Conservation (phyloP, 2,888 invertebrate species). For the Petrolisthes cinctipes region DNA sequence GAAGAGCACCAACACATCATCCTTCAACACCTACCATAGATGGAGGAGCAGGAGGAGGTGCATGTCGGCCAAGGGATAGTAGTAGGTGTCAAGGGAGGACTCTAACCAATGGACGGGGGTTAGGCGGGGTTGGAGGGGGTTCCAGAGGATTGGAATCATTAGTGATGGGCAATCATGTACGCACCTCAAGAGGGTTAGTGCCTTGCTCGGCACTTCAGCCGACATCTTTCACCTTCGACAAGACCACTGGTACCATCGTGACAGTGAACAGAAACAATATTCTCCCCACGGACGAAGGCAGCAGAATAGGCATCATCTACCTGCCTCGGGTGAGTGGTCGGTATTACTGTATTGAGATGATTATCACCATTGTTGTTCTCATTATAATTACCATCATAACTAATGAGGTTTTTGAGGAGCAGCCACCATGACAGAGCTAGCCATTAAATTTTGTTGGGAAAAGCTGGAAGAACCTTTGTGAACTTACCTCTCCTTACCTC, state of each 20-base stretch:
- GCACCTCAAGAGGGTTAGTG: slow-evolving; percentile 60
- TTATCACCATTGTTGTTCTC: too few relatives aligned
- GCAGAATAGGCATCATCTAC: slow-evolving; percentile 91
- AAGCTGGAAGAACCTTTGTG: too few relatives aligned
- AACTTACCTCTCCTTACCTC: too few relatives aligned
- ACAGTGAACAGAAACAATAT: slow-evolving; percentile 72
- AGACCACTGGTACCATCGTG: neutral
- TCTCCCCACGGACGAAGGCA: slow-evolving; percentile 90
- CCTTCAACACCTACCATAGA: neutral
- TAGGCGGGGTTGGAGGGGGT: slow-evolving; percentile 23
- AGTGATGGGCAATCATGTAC: slow-evolving; percentile 53
- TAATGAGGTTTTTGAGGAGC: too few relatives aligned
- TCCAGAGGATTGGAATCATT: slow-evolving; percentile 46
- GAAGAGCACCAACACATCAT: too few relatives aligned
- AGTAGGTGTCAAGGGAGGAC: slow-evolving; percentile 2
- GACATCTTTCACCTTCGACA: slow-evolving; percentile 33
- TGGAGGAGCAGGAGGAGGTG: neutral
- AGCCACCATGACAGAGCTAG: too few relatives aligned
- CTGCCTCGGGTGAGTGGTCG: slow-evolving; percentile 75
- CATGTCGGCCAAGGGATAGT: neutral
- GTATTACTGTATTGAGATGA: too few relatives aligned
- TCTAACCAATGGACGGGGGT: slow-evolving; percentile 9
- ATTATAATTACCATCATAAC: too few relatives aligned
- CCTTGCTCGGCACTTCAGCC: slow-evolving; percentile 62
- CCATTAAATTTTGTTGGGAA: too few relatives aligned